Evolutionary conservation across 1,140 invertebrate species (phyloP), one percentile per base, ranked within the genome.

Genomic region (Drosophila novamexicana): DNA sequence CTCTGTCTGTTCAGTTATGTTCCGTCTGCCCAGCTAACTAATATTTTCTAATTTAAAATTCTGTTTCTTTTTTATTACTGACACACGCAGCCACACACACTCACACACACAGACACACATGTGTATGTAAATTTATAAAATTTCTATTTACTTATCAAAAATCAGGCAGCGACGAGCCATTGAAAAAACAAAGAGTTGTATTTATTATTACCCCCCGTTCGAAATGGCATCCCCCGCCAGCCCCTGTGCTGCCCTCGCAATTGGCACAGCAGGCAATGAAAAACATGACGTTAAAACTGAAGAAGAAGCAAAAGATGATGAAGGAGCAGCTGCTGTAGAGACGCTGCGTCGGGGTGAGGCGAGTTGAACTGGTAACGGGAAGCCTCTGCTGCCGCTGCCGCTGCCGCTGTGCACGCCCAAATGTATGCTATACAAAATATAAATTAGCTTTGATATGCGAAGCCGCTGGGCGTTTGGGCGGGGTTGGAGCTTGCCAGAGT

Each of bases 41-140:
- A 88, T 89, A 88, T 88, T 88, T 89, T 89, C 84, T 80, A 88
- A 88, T 88, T 88, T 88, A 84, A 84, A 88, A 88, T 88, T 89
- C 84, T 88, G 84, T 89, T 89, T 89, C 84, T 89, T 88, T 85
- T 86, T 88, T 86, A 86, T 88, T 86, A 76, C 84, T 9, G 32
- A 37, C 61, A 39, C 52, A 22, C 62, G 36, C 40, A 49, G 45
- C 7, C 42, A n/a, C 16, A 34, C 47, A 56, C 61, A 39, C 34
- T 49, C 37, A 45, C 29, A 10, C 50, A 47, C 50, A 45, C 64
- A 65, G 49, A 50, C 45, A 37, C 45, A 59, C 18, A 32, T 22
- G 52, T 47, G 39, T 72, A 83, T 86, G 81, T 77, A 86, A 88
- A 86, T 86, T 86, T 89, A 84, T 89, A 84, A 89, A 68, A 77